Evolutionary conservation across 2,888 invertebrate species (phyloP), one percentile per base, ranked within the genome.

Genomic region (Dryocosmus kuriphilus): DNA sequence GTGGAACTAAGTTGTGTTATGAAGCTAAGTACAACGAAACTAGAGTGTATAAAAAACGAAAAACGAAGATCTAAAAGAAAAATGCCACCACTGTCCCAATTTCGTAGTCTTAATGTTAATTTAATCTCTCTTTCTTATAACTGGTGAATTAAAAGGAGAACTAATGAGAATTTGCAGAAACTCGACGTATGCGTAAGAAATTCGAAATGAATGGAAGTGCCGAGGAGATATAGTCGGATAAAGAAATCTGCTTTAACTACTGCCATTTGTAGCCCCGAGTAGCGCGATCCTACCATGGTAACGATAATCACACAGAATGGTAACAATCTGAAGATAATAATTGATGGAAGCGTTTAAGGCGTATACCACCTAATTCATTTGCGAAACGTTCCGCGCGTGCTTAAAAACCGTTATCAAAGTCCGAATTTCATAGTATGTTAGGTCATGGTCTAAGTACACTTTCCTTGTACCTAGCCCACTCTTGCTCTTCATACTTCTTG

Each of bases 161-260:
- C 41, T 67, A 67, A 67, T 24, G 46, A 46, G 67, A 67, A 46
- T 46, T 27, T 67, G 46, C 16, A 27, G 41, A 67, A 46, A 67
- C 27, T 67, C 38, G 27, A 41, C 41, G n/a, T n/a, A n/a, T n/a
- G 65, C 19, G 75, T 67, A 79, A 79, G 77, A 77, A 61, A 55
- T 71, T 76, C 60, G 57, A 62, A 79, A 75, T 27, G 55, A 71
- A 76, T 77, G 30, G 74, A 80, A 79, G 63, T 60, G 75, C 73
- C 77, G 75, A 79, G 77, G 74, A 80, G 80, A 67, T 65, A 73
- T 65, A 73, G 71, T 30, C 73, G 55, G 80, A 80, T 79, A 78
- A 78, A 79, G 75, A 80, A 77, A 79, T 79, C 78, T 79, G 62
- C 79, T 75, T 78, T 67, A 32, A 74, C 63, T 41, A 30, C 60